Conservation (phyloP, 64 coral and sea anemone species). For the Porites australiensis region DNA sequence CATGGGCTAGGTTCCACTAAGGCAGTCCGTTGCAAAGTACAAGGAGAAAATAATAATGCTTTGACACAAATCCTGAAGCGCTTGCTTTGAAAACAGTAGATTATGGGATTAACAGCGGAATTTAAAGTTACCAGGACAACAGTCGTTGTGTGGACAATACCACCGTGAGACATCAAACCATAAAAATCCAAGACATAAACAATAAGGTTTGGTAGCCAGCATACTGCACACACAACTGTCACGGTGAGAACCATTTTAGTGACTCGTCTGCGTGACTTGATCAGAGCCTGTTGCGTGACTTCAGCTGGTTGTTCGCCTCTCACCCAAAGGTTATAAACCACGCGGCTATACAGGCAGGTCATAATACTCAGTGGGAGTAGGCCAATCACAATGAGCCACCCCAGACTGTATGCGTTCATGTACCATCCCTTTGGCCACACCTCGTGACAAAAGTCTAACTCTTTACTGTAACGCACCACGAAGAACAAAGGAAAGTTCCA, state of each 20-base stretch:
- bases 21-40: neutral
- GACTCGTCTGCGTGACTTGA: constrained; percentile 46
- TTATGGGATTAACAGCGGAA: constrained; percentile 64
- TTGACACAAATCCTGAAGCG: constrained; percentile 34
- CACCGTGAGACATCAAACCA: constrained; percentile 14
- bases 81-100: constrained; percentile 62
- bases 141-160: constrained; percentile 44
- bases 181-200: constrained; percentile 57
- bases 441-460: constrained; percentile 35
- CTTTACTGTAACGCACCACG: constrained; percentile 24
- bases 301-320: constrained; percentile 18
- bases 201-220: constrained; percentile 59
- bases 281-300: constrained; percentile 16
- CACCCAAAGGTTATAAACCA: constrained; percentile 61
- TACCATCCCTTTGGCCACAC: constrained; percentile 21
- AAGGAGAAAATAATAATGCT: constrained; percentile 16
- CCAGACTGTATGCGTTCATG: constrained; percentile 47
- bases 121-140: constrained; percentile 71
- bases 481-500: constrained; percentile 59
- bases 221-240: constrained; percentile 38
- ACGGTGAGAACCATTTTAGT: constrained; percentile 59
- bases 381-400: constrained; percentile 47
- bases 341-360: constrained; percentile 48
- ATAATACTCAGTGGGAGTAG: constrained; percentile 40
- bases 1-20: neutral